Percentiles rank a stretch among this genome's conserved stretches.
Evolutionary conservation across 2,113 vertebrate genomes (phyloP).

Genomic region (Penelope pileata): DNA sequence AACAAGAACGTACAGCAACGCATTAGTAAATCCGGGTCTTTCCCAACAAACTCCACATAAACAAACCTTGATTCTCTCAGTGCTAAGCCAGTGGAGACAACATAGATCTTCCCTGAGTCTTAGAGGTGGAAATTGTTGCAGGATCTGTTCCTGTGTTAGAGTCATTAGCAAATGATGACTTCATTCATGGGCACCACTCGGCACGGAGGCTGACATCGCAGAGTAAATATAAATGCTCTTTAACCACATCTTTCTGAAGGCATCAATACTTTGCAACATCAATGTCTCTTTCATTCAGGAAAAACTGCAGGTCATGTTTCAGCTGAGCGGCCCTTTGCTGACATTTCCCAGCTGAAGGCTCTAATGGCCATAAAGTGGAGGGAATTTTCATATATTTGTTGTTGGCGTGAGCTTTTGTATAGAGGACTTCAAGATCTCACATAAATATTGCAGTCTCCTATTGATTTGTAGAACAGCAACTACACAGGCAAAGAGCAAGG

Average conservation of each 20-base stretch:
- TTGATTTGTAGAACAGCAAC: slow-evolving; percentile 22
- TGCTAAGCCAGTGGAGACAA: not conserved
- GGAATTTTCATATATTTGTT: slow-evolving; percentile 30
- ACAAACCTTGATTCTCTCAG: not conserved
- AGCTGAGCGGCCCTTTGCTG: not conserved
- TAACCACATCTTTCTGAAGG: not conserved
- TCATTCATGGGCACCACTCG: not conserved
- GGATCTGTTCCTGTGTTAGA: not conserved
- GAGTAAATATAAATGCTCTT: slow-evolving; percentile 27
- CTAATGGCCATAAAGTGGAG: not conserved
- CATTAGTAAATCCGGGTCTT: not conserved
- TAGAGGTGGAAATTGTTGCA: not conserved
- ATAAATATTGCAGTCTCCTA: slow-evolving; percentile 33
- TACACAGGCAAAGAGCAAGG: not conserved
- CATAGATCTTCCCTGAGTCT: not conserved
- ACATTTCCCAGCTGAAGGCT: slow-evolving; percentile 24
- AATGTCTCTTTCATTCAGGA: slow-evolving; percentile 28
- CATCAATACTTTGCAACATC: not conserved
- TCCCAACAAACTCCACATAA: not conserved
- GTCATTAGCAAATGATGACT: not conserved
- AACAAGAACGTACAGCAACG: not conserved
- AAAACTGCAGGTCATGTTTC: slow-evolving; percentile 15
- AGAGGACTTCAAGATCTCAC: slow-evolving; percentile 1
- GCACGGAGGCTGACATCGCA: not conserved
- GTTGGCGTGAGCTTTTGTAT: not conserved